These are phyloP conservation scores for Cydia pomonella DNA, from an alignment of 1,140 invertebrate species.

Conservation along the genomic window DNA sequence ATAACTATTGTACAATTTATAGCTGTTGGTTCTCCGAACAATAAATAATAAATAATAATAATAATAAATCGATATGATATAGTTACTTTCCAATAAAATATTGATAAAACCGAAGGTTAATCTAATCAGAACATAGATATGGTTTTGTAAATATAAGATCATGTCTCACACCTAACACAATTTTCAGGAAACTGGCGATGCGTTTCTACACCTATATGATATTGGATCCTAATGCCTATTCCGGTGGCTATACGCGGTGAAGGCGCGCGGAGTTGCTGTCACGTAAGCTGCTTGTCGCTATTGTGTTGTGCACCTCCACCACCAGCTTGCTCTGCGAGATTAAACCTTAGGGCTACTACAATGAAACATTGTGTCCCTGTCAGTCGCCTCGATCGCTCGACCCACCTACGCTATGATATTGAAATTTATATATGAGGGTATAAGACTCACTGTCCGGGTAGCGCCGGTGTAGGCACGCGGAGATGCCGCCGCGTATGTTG, in stretches of 20 bases:
- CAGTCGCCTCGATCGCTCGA: too few species aligned
- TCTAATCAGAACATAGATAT: neutral
- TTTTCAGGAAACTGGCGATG: too few species aligned
- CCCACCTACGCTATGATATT: too few species aligned
- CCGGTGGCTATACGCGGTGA: slow-evolving; percentile 48
- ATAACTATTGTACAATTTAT: too few species aligned
- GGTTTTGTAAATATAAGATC: too few species aligned
- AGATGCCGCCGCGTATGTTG: slow-evolving; percentile 65
- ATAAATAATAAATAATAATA: too few species aligned
- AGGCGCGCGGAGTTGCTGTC: slow-evolving; percentile 64
- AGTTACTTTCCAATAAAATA: neutral
- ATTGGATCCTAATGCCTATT: too few species aligned
- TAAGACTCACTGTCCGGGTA: slow-evolving; percentile 66
- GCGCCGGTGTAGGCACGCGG: slow-evolving; percentile 67
- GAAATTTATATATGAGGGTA: too few species aligned
- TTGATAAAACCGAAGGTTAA: neutral
- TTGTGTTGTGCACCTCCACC: slow-evolving; percentile 61
- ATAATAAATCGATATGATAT: neutral
- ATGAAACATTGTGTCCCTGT: too few species aligned
- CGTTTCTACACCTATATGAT: too few species aligned
- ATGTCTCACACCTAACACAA: too few species aligned
- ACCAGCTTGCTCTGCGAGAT: slow-evolving; percentile 58
- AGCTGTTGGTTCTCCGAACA: too few species aligned
- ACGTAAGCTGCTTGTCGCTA: slow-evolving; percentile 69
- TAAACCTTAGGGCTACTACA: neutral